These are phyloP conservation scores for Scrobipalpa atriplicella DNA, from an alignment of 2,888 invertebrate species.

Conservation along the genomic window DNA sequence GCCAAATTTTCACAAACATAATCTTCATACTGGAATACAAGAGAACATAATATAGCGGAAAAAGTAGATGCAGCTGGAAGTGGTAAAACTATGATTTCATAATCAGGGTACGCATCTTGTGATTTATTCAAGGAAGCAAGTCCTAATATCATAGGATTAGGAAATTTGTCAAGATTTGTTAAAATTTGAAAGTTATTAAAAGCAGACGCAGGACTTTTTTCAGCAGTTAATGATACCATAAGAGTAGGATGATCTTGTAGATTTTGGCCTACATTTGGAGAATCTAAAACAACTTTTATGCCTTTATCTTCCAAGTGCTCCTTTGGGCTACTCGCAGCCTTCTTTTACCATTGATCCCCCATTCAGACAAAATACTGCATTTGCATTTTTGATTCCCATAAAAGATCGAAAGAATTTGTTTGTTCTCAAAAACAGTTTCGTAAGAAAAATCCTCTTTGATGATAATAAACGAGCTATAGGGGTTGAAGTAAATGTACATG, in stretches of 20 bases:
- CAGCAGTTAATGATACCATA: conserved; percentile 45
- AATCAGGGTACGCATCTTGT: conserved; percentile 55
- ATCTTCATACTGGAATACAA: conserved; percentile 46
- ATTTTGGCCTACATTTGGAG: conserved; percentile 55
- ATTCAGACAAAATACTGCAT: conserved; percentile 52
- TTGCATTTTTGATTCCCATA: conserved; percentile 50
- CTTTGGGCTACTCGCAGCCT: conserved; percentile 51
- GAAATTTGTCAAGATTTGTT: conserved; percentile 41
- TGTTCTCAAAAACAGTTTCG: conserved; percentile 52
- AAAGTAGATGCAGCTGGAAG: conserved; percentile 43
- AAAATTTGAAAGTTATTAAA: conserved; percentile 44
- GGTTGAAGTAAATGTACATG: conserved; percentile 47
- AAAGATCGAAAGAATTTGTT: conserved; percentile 52
- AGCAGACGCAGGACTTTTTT: conserved; percentile 36
- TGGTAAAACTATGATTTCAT: conserved; percentile 49
- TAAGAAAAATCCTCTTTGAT: conserved; percentile 49
- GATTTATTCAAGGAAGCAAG: conserved; percentile 51
- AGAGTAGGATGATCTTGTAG: conserved; percentile 53
- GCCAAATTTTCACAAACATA: conserved; percentile 43
- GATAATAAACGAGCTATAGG: conserved; percentile 46
- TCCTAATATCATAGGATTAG: conserved; percentile 54
- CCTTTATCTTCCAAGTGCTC: conserved; percentile 50
- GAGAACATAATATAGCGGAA: conserved; percentile 44
- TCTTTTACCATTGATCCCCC: conserved; percentile 44
- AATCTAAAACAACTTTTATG: conserved; percentile 47